Evolutionary conservation across 30 jellyfish, hydroid and myxozoan species (phyloP).

Genomic region (Chrysaora quinquecirrha): DNA sequence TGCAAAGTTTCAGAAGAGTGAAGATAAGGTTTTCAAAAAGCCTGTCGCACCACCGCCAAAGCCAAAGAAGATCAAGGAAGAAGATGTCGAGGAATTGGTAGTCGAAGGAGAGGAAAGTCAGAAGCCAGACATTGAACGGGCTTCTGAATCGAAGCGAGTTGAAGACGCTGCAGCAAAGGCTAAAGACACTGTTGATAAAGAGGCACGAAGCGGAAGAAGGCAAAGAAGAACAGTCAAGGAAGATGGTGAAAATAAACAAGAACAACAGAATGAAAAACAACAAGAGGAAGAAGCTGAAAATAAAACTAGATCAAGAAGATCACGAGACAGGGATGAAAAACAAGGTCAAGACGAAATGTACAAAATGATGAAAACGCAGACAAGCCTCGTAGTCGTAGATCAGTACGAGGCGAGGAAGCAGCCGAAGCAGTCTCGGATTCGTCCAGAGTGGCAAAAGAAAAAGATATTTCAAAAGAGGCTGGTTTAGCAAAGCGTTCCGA

Average conservation of each 20-base stretch:
- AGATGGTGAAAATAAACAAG: background rate
- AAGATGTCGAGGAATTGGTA: background rate
- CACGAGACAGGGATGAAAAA: slow-evolving; percentile 19
- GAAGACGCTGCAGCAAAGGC: background rate
- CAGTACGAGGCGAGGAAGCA: slow-evolving; percentile 14
- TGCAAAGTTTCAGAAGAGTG: slow-evolving; percentile 38
- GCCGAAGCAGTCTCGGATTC: background rate
- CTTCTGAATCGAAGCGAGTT: background rate
- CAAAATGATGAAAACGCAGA: slow-evolving; percentile 24
- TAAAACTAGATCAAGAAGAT: slow-evolving; percentile 13
- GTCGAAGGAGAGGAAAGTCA: background rate
- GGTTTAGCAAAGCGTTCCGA: background rate
- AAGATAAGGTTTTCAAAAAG: slow-evolving; percentile 9
- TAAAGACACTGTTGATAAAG: background rate
- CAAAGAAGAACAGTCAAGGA: slow-evolving; percentile 9
- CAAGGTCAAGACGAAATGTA: slow-evolving; percentile 9
- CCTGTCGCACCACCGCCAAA: slow-evolving; percentile 76
- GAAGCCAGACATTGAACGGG: background rate
- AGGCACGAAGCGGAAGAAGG: slow-evolving; percentile 12
- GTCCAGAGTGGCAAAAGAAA: background rate
- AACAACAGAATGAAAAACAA: background rate
- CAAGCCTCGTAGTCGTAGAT: slow-evolving; percentile 57
- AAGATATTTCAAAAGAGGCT: slow-evolving; percentile 4
- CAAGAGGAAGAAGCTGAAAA: slow-evolving; percentile 4
- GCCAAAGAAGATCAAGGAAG: slow-evolving; percentile 43